These are phyloP conservation scores for Polymixis lichenea DNA, from an alignment of 2,888 invertebrate species.

Conservation along the genomic window DNA sequence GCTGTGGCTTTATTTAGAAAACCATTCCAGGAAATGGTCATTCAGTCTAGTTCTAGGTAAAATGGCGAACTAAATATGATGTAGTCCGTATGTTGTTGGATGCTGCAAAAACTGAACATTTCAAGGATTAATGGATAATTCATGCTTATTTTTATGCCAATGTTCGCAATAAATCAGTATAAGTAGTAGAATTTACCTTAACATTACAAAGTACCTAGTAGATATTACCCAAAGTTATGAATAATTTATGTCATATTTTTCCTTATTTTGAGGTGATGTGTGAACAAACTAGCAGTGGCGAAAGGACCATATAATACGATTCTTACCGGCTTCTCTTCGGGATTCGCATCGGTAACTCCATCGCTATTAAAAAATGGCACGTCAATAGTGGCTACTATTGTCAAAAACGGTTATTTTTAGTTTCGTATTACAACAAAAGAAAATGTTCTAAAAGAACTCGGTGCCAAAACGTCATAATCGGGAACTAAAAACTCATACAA, in stretches of 20 bases:
- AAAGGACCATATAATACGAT: too few relatives aligned
- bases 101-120: background rate
- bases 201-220: background rate
- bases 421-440: too few relatives aligned
- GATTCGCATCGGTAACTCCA: too few relatives aligned
- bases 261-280: background rate
- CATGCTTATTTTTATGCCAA: constrained; percentile 7
- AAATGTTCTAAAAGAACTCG: too few relatives aligned
- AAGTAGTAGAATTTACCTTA: constrained; percentile 28
- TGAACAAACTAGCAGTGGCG: background rate
- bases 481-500: too few relatives aligned
- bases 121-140: background rate
- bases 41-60: constrained; percentile 7
- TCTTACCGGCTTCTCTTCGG: too few relatives aligned
- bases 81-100: background rate
- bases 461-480: too few relatives aligned
- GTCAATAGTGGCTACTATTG: too few relatives aligned
- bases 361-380: too few relatives aligned
- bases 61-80: background rate
- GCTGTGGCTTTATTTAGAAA: background rate
- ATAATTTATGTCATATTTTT: background rate
- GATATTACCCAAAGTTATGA: background rate
- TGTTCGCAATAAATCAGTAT: background rate
- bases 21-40: background rate
- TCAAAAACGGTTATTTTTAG: too few relatives aligned